Conservation (phyloP, 2,888 invertebrate genomes). For the Tethea ocularis region DNA sequence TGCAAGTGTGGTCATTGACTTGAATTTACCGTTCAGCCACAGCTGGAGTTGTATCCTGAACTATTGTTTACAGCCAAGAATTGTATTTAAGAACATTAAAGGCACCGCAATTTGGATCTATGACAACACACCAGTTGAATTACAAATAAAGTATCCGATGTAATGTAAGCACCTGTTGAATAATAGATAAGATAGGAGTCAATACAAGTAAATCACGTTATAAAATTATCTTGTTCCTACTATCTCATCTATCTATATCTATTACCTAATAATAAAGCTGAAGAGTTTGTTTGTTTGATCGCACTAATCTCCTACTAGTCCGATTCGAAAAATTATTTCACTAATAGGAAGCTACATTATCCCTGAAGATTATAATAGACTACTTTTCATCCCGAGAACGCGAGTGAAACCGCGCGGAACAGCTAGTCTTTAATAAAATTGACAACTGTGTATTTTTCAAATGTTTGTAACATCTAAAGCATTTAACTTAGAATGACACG, state of each 20-base stretch:
- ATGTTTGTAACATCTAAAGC: conserved; percentile 6
- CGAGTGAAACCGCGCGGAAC: no score
- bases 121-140: conserved; percentile 7
- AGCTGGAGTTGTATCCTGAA: conserved; percentile 32
- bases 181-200: not conserved
- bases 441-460: conserved; percentile 11
- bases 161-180: not conserved
- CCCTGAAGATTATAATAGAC: no score
- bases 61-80: conserved; percentile 38
- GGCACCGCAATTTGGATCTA: conserved; percentile 8
- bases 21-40: conserved; percentile 62
- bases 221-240: not conserved
- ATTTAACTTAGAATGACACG: not conserved
- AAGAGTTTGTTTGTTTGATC: no score
- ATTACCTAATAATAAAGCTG: no score
- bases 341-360: no score
- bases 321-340: no score
- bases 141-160: not conserved
- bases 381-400: no score
- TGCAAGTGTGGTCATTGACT: conserved; percentile 67
- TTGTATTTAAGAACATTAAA: conserved; percentile 13
- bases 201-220: not conserved
- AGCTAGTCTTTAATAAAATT: no score
- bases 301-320: no score
- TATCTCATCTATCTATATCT: no score